Conservation (phyloP, 2,888 invertebrate species). For the Drosophila basisetae region DNA sequence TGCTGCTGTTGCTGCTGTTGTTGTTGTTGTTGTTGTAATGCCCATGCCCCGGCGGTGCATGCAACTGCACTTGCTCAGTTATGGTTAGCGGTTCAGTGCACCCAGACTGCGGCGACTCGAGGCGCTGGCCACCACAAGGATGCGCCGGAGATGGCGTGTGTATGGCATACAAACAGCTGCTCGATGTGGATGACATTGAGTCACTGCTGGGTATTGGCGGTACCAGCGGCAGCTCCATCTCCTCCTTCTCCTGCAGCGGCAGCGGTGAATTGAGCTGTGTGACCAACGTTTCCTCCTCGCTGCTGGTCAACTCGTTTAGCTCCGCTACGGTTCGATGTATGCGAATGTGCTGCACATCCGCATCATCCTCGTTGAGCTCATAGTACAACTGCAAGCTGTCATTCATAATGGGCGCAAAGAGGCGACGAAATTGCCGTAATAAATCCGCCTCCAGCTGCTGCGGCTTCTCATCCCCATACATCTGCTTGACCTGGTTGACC, state of each 20-base stretch:
- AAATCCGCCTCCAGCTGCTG: constrained; percentile 35
- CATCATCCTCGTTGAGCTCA: constrained; percentile 57
- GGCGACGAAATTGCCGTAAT: constrained; percentile 72
- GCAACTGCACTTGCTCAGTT: constrained; percentile 79
- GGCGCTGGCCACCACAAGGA: constrained; percentile 22
- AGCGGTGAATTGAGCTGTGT: constrained; percentile 51
- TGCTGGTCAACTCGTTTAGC: constrained; percentile 68
- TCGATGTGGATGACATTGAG: constrained; percentile 72
- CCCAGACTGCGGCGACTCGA: constrained; percentile 45
- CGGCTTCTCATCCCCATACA: constrained; percentile 7
- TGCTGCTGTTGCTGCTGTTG: constrained; percentile 26
- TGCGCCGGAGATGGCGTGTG: constrained; percentile 73
- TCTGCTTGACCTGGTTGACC: background rate
- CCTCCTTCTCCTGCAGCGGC: constrained; percentile 26
- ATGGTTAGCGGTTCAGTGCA: constrained; percentile 66
- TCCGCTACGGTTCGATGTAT: constrained; percentile 78
- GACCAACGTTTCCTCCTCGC: constrained; percentile 63
- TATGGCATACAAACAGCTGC: constrained; percentile 77
- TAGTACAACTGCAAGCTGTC: constrained; percentile 69
- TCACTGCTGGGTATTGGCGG: constrained; percentile 39
- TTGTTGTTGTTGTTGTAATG: constrained; percentile 31
- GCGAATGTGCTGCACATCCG: constrained; percentile 67
- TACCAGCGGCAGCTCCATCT: constrained; percentile 18
- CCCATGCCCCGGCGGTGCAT: constrained; percentile 49
- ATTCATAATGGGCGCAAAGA: constrained; percentile 73